Percentiles rank a stretch among this genome's conserved stretches.
These are phyloP conservation scores for Drosophila suzukii DNA, from an alignment of 1,140 invertebrate species.

Conservation along the genomic window DNA sequence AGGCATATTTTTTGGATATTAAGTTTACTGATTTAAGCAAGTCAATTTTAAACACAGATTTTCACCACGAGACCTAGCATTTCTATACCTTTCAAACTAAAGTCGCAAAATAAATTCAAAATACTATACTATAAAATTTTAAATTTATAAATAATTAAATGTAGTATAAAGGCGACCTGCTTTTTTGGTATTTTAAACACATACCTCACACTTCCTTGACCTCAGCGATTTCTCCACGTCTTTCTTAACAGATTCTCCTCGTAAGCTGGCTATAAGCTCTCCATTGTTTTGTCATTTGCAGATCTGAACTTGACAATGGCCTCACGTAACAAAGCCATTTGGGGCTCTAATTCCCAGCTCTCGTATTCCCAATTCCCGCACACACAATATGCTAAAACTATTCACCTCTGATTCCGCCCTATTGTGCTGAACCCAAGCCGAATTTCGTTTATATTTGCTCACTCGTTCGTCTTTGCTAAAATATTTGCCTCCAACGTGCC, in stretches of 20 bases:
- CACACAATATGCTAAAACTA: conserved; percentile 23
- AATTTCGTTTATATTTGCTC: conserved; percentile 40
- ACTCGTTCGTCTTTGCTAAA: conserved; percentile 20
- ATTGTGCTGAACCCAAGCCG: conserved; percentile 20
- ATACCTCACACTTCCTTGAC: neutral
- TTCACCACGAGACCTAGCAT: no score
- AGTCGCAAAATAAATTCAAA: no score
- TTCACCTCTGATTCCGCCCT: conserved; percentile 30
- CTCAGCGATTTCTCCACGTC: conserved; percentile 22
- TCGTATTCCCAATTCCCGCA: conserved; percentile 22
- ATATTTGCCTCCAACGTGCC: conserved; percentile 56
- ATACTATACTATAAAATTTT: no score
- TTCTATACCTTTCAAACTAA: no score
- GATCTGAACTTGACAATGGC: conserved; percentile 38
- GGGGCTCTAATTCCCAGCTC: conserved; percentile 21
- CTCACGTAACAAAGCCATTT: conserved; percentile 41
- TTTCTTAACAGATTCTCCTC: conserved; percentile 22
- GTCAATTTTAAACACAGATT: no score
- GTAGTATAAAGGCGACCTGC: no score
- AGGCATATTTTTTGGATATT: no score
- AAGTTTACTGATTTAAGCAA: no score
- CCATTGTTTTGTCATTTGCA: conserved; percentile 5
- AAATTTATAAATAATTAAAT: no score
- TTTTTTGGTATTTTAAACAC: neutral
- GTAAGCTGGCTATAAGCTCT: conserved; percentile 5